Evolutionary conservation across 1,140 invertebrate species (phyloP).

Genomic region (Drosophila asahinai): DNA sequence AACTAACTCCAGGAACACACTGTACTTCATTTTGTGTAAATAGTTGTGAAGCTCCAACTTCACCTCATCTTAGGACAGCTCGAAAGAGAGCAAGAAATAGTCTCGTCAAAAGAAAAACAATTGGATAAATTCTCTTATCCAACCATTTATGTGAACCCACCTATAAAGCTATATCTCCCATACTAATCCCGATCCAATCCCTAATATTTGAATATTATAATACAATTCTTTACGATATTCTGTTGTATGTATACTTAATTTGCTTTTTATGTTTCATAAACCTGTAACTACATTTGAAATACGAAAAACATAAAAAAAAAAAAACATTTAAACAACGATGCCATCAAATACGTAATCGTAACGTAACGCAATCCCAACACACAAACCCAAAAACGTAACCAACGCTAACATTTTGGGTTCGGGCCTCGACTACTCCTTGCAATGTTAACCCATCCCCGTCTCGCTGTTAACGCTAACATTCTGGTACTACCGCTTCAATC

Average conservation of each 20-base stretch:
- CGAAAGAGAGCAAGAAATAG: slow-evolving; percentile 54
- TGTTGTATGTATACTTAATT: slow-evolving; percentile 37
- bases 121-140: slow-evolving; percentile 12
- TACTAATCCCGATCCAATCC: slow-evolving; percentile 42
- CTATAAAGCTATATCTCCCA: slow-evolving; percentile 11
- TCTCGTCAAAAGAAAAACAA: slow-evolving; percentile 66
- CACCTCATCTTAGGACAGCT: slow-evolving; percentile 45
- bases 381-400: slow-evolving; percentile 62
- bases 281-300: slow-evolving; percentile 37
- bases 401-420: slow-evolving; percentile 62
- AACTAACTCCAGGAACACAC: slow-evolving; percentile 56
- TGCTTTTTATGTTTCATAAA: slow-evolving; percentile 70
- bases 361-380: slow-evolving; percentile 60
- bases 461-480: slow-evolving; percentile 42
- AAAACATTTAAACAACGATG: slow-evolving; percentile 67
- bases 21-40: slow-evolving; percentile 22
- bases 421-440: slow-evolving; percentile 46
- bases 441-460: slow-evolving; percentile 19
- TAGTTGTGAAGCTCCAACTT: slow-evolving; percentile 8
- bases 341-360: slow-evolving; percentile 76
- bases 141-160: slow-evolving; percentile 38
- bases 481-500: slow-evolving; percentile 35
- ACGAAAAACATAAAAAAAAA: background rate
- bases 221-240: slow-evolving; percentile 16
- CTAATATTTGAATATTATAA: slow-evolving; percentile 22